Evolutionary conservation across 2,888 invertebrate genomes (phyloP), one percentile per base, ranked within the genome.

Genomic region (Chydorus sphaericus): DNA sequence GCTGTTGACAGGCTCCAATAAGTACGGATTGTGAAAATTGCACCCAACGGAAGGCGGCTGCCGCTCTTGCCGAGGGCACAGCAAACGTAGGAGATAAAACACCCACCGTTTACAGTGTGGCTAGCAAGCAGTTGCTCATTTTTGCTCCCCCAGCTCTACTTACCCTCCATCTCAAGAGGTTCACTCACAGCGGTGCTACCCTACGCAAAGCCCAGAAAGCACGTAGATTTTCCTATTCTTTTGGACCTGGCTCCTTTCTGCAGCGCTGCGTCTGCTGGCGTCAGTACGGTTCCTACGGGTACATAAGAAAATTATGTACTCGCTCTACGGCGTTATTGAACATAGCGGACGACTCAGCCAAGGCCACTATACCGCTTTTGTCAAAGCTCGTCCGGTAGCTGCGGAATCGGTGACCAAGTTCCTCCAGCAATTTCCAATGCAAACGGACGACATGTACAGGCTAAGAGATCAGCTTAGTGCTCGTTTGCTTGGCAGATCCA

Each of bases 161-260:
- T 1, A 97, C 96, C 55, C 73, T 98, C 23, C 97, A 98, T 68
- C 72, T 98, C 60, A 98, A 98, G 71, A 75, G 97, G 60, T 98
- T 97, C 73, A 92, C 94, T 73, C 81, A 92, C 66, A 72, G 81
- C 52, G 73, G 79, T 5, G 77, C 77, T 67, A 77, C 81, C 70
- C 85, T 85, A 67, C 79, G 82, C 16, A 97, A 97, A 75, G 80
- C 92, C 63, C 79, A 82, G 10, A 83, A 85, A n/a, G 59, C 83
- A 83, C 62, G 92, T 97, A 0, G 82, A 81, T 62, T 98, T 96
- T 68, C 89, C 92, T 0, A 76, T 82, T 49, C 66, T 85, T 0
- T 71, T 97, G 54, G 91, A 97, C 68, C 71, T 97, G 58, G 86
- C 92, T 26, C 91, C 94, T 5, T 93, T 89, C 70, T 92, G 92